A percentile compares a stretch with the other conserved stretches of the same genome.
phyloP scores from a whole-genome alignment of 2,888 invertebrate species.

The Lymantria dispar region DNA sequence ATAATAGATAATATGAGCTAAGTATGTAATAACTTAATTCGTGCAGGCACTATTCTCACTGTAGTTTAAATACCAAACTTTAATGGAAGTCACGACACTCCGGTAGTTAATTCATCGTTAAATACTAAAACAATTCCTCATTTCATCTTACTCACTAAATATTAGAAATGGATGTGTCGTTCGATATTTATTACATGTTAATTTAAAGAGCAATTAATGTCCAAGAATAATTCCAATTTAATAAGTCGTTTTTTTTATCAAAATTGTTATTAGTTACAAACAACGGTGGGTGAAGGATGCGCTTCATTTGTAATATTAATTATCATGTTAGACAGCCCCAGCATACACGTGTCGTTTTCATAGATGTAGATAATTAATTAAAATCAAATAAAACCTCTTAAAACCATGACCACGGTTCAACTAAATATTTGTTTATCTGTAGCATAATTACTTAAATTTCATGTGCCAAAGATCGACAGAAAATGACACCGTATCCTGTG shows the following conservation, averaged over 20 bases:
- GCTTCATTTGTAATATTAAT: slow-evolving; percentile 1
- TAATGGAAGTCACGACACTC: slow-evolving; percentile 17
- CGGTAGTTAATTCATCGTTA: slow-evolving; percentile 1
- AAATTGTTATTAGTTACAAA: not conserved
- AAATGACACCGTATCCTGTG: too few relatives aligned
- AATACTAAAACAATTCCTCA: slow-evolving; percentile 26
- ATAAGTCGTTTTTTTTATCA: not conserved
- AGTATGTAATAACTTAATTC: slow-evolving; percentile 33
- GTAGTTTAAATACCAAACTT: slow-evolving; percentile 32
- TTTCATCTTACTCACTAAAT: not conserved
- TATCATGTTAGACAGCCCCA: too few relatives aligned
- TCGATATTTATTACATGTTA: too few relatives aligned
- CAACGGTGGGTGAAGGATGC: not conserved
- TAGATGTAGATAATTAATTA: too few relatives aligned
- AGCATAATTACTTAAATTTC: too few relatives aligned
- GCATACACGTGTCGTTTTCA: too few relatives aligned
- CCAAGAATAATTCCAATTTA: not conserved
- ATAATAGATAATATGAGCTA: slow-evolving; percentile 23
- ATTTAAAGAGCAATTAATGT: not conserved
- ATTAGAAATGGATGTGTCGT: not conserved
- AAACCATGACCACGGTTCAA: too few relatives aligned
- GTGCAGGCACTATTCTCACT: slow-evolving; percentile 60
- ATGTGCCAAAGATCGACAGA: too few relatives aligned
- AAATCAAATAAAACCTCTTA: too few relatives aligned
- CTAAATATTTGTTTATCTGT: too few relatives aligned